Evolutionary conservation across 2,888 invertebrate species (phyloP).

Genomic region (Ecliptopera silaceata): DNA sequence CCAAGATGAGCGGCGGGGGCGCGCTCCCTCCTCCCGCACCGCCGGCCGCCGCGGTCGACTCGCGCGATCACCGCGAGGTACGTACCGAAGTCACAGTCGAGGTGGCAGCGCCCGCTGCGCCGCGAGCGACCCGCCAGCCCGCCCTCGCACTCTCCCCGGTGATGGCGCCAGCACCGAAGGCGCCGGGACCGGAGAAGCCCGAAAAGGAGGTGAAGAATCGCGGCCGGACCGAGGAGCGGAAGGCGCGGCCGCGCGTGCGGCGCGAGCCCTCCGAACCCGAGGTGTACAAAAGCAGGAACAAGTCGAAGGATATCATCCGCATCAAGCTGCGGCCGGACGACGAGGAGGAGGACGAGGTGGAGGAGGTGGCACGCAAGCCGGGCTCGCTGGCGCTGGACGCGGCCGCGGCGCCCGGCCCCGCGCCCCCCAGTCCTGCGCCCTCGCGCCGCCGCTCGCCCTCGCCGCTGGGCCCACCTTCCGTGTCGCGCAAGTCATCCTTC

Average conservation of each 20-base stretch:
- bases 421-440: conserved; percentile 42
- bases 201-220: conserved; percentile 61
- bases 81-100: conserved; percentile 70
- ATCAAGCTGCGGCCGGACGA: conserved; percentile 90
- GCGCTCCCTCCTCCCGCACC: conserved; percentile 38
- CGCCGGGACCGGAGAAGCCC: conserved; percentile 47
- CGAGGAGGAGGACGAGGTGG: conserved; percentile 82
- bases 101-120: conserved; percentile 26
- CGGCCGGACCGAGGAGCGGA: conserved; percentile 59
- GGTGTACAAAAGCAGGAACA: conserved; percentile 59
- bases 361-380: conserved; percentile 78
- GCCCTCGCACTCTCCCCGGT: conserved; percentile 26
- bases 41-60: conserved; percentile 49
- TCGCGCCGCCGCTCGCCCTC: conserved; percentile 82
- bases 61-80: conserved; percentile 64
- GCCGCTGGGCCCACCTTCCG: conserved; percentile 81
- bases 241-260: conserved; percentile 57
- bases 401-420: conserved; percentile 15
- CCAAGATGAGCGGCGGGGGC: conserved; percentile 46
- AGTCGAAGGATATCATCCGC: conserved; percentile 76
- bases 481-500: conserved; percentile 91
- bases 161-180: conserved; percentile 10
- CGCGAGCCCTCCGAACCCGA: conserved; percentile 66
- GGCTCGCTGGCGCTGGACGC: conserved; percentile 80
- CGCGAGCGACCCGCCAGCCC: conserved; percentile 35